phyloP scores from a whole-genome alignment of 2,797 vertebrate species.

The Mus minutoides region DNA sequence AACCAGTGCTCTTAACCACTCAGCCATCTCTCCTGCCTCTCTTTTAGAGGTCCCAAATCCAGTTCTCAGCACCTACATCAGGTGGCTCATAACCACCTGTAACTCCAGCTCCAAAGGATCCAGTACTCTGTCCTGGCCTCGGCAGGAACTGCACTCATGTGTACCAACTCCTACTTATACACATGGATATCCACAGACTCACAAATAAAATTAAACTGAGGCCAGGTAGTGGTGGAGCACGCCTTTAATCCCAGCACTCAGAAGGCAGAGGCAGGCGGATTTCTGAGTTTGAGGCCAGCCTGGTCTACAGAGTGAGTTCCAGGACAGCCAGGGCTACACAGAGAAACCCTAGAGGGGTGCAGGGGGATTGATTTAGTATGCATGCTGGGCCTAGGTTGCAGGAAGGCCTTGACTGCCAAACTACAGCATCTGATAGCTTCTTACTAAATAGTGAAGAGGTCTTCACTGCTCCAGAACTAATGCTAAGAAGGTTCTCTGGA shows the following conservation, averaged over 20 bases:
- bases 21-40: neutral
- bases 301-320: no score
- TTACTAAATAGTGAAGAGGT: neutral
- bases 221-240: no score
- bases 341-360: no score
- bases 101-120: neutral
- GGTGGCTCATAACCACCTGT: neutral
- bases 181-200: neutral
- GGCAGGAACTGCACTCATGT: neutral
- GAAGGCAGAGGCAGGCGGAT: no score
- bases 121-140: neutral
- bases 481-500: neutral
- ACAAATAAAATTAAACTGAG: no score
- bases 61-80: neutral
- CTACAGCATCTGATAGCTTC: neutral
- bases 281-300: no score
- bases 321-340: no score
- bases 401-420: neutral
- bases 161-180: neutral
- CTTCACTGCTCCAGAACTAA: neutral
- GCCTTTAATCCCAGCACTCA: no score
- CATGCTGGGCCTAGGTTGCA: neutral
- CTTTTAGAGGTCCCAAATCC: neutral
- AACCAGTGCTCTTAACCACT: neutral
- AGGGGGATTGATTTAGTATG: no score